Evolutionary conservation across 2,797 vertebrate species (phyloP).

Genomic region (Corythornis leucogaster): DNA sequence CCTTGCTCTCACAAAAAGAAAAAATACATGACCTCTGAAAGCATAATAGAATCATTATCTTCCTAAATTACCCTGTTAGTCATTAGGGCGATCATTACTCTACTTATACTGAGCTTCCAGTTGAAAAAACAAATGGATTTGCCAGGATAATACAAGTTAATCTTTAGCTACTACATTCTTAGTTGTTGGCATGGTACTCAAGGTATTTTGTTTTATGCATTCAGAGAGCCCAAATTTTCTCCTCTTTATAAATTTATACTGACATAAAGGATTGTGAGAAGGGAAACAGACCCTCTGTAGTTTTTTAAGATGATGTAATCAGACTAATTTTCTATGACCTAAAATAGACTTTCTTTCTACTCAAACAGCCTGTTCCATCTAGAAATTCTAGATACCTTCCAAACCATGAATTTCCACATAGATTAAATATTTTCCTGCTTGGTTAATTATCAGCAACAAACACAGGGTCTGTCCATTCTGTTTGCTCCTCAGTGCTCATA

Average conservation of each 20-base stretch:
- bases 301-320: not conserved
- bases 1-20: not conserved
- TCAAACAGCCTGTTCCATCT: not conserved
- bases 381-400: not conserved
- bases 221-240: not conserved
- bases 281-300: not conserved
- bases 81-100: not conserved
- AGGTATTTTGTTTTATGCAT: not conserved
- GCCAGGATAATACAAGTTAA: not conserved
- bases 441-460: not conserved
- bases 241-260: not conserved
- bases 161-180: not conserved
- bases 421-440: not conserved
- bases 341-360: not conserved
- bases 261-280: not conserved
- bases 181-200: not conserved
- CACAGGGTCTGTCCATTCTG: not conserved
- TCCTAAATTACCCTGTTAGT: not conserved
- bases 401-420: not conserved
- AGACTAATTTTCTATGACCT: not conserved
- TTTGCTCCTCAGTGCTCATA: not conserved
- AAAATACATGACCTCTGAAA: not conserved
- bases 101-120: not conserved
- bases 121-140: constrained; percentile 1
- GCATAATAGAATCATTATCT: not conserved